Conservation (phyloP, 2,797 vertebrate species). For the Lacerta agilis region DNA sequence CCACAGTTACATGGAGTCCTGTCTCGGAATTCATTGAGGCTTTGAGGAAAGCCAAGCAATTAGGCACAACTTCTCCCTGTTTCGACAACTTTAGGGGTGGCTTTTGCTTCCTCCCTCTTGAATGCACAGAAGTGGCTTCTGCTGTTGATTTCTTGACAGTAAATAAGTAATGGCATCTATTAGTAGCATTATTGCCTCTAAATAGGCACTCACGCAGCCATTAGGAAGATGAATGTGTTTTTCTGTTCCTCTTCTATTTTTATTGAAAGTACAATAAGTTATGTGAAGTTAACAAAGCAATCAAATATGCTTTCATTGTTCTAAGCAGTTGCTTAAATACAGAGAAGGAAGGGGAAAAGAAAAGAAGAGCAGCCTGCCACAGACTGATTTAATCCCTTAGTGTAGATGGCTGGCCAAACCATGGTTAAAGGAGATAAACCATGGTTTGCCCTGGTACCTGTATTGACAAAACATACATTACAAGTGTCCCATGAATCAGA, state of each 20-base stretch:
- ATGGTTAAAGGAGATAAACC: not conserved
- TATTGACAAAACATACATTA: no score
- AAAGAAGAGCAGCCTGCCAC: no score
- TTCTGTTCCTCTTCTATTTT: not conserved
- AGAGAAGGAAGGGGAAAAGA: not conserved
- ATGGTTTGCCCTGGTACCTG: not conserved
- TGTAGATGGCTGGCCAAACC: not conserved
- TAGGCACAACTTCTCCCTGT: not conserved
- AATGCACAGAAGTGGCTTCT: not conserved
- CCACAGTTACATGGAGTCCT: not conserved
- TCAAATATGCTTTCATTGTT: not conserved
- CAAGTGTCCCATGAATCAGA: not conserved
- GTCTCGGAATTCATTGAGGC: not conserved
- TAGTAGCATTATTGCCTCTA: not conserved
- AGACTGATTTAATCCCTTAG: not conserved
- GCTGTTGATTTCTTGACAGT: not conserved
- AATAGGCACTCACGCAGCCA: not conserved
- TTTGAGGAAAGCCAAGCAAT: not conserved
- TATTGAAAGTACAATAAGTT: conserved; percentile 2
- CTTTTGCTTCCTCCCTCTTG: not conserved
- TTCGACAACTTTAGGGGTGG: not conserved
- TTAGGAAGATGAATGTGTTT: conserved; percentile 25
- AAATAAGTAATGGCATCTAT: conserved; percentile 10
- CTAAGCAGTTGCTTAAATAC: not conserved
- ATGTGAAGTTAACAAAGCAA: conserved; percentile 1